phyloP scores from a whole-genome alignment of 2,888 invertebrate genomes.

The Cheilosia vernalis region DNA sequence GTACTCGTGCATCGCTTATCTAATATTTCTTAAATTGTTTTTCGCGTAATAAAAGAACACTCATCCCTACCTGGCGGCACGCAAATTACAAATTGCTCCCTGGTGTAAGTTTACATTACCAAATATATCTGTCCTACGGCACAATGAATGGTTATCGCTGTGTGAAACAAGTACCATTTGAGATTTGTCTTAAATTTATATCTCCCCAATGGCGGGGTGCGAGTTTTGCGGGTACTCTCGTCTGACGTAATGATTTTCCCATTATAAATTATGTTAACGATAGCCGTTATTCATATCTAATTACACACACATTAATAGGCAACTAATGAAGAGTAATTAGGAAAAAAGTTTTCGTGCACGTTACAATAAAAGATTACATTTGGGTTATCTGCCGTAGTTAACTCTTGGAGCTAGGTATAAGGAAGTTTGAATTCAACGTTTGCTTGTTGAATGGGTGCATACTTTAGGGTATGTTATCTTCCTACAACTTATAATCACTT shows the following conservation, averaged over 20 bases:
- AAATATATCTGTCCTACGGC: background rate
- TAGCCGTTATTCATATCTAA: slow-evolving; percentile 58
- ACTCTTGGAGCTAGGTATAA: too few relatives aligned
- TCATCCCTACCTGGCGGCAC: slow-evolving; percentile 51
- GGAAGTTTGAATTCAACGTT: too few relatives aligned
- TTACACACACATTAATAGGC: slow-evolving; percentile 39
- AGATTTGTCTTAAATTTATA: slow-evolving; percentile 44
- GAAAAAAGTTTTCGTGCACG: background rate
- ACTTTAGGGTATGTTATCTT: too few relatives aligned
- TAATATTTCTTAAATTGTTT: background rate
- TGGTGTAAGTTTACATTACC: slow-evolving; percentile 59
- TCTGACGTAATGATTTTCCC: slow-evolving; percentile 37
- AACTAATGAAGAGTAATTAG: slow-evolving; percentile 40
- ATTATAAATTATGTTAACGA: slow-evolving; percentile 41
- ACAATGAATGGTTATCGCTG: slow-evolving; percentile 40
- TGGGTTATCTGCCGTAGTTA: too few relatives aligned
- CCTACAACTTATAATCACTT: too few relatives aligned
- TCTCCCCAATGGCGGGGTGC: slow-evolving; percentile 3
- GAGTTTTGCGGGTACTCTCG: background rate
- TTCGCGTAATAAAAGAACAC: slow-evolving; percentile 36
- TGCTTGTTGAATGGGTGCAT: too few relatives aligned
- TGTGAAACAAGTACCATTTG: background rate
- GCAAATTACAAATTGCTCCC: slow-evolving; percentile 56
- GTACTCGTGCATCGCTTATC: slow-evolving; percentile 15
- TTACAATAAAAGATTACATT: too few relatives aligned